phyloP scores from a whole-genome alignment of 2,113 vertebrate genomes.

The Echinops telfairi region DNA sequence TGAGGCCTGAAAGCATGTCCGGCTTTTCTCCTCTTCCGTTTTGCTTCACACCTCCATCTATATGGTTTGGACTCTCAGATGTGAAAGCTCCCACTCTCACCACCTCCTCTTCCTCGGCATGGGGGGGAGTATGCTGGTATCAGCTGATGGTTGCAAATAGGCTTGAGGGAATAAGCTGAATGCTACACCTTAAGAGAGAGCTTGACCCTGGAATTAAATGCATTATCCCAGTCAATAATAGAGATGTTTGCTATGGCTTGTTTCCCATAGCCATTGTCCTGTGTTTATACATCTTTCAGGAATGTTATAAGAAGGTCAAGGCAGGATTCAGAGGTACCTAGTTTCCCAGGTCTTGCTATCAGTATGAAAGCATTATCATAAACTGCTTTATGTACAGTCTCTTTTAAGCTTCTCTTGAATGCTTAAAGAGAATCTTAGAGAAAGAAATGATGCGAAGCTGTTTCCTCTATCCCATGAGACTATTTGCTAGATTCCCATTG shows the following conservation, averaged over 20 bases:
- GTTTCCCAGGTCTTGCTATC: not conserved
- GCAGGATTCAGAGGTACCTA: not conserved
- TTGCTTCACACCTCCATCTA: not conserved
- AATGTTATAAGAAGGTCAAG: not conserved
- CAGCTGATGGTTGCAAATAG: not conserved
- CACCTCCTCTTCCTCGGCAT: not conserved
- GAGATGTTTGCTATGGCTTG: not conserved
- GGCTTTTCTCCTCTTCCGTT: not conserved
- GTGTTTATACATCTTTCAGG: not conserved
- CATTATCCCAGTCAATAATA: not conserved
- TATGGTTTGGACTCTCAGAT: not conserved
- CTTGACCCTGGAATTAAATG: not conserved
- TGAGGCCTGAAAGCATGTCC: fast-evolving
- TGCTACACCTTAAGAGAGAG: not conserved
- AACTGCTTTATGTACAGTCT: not conserved
- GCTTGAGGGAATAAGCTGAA: not conserved
- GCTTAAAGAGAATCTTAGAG: not conserved
- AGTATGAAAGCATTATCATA: not conserved
- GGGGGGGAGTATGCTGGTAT: not conserved
- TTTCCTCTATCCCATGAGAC: not conserved
- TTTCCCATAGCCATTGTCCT: not conserved
- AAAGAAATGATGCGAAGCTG: not conserved
- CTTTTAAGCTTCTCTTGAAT: not conserved
- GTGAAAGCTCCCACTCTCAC: not conserved
- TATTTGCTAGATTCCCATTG: not conserved